Evolutionary conservation across 2,113 vertebrate genomes (phyloP).

Genomic region (rat (Rattus norvegicus)): GRCr8 NC_086021.1:145817001-145817500

Average conservation of each 20-base stretch:
- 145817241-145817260: neutral
- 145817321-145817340: neutral
- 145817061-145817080: fast-evolving
- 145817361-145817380: neutral
- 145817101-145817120: neutral
- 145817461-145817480: neutral
- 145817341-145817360: neutral
- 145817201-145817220: neutral
- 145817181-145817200: neutral
- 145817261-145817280: neutral
- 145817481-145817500: neutral
- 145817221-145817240: neutral
- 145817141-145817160: neutral
- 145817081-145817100: neutral
- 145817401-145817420: neutral
- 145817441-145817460: neutral
- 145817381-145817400: neutral
- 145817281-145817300: neutral
- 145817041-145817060: neutral
- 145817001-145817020: neutral
- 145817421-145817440: neutral
- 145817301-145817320: neutral
- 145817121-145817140: neutral
- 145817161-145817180: neutral
- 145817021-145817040: neutral